Base-by-base conservation (phyloP, 2,888 invertebrate genomes). In the Colostygia pectinataria region DNA sequence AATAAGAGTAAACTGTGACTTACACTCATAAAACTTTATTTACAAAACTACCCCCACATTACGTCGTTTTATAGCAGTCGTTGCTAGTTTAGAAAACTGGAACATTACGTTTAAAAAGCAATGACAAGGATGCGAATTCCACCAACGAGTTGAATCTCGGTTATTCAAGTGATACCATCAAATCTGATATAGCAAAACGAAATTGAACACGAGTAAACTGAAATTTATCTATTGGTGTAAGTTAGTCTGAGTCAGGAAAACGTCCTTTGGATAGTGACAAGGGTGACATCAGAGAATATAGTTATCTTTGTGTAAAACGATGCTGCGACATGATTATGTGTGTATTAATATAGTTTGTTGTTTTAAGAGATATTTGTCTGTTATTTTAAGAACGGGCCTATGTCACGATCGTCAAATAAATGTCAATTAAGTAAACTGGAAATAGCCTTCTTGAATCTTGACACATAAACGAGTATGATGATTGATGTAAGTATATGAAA, bases 231-330 rank as follows among this genome's bases (percentile, higher is more conserved):
- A 1, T 20, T 39, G 29, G 12, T 28, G 18, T 14, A 38, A 46
- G 7, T 36, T 13, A 0, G 8, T 14, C 3, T 6, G 13, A 39
- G 24, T 10, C 14, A 40, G 40, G 13, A 40, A 51, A n/a, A 24
- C 12, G 29, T 13, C 39, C 33, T 39, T 24, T 27, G 18, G 28
- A 45, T 45, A 34, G 45, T 52, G 41, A 46, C 41, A 34, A 39
- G 38, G 51, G 25, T 38, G 14, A 46, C 45, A 33, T 52, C 32
- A 46, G 43, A 42, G 42, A 42, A 47, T 34, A 34, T 38, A 38
- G 41, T 34, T 38, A 32, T 38, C 38, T 42, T 33, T 46, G 42
- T 33, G 33, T 40, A 36, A 37, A 24, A 37, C 29, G 28, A 37
- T 18, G 33, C 25, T 41, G 6, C 8, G 13, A 36, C 14, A 34